These are phyloP conservation scores for Grammomys dolichurus DNA, from an alignment of 2,113 vertebrate genomes.

Conservation along the genomic window DNA sequence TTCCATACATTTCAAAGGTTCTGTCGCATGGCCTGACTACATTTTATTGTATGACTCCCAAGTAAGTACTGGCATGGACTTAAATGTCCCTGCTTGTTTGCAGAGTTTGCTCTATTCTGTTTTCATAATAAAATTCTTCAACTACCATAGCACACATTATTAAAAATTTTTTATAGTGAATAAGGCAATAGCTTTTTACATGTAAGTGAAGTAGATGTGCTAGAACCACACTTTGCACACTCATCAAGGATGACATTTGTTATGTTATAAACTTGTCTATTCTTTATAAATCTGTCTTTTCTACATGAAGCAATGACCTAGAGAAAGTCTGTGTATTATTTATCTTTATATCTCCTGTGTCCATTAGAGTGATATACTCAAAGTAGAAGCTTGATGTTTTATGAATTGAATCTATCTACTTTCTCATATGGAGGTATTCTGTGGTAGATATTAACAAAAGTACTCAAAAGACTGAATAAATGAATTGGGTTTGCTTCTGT, in stretches of 20 bases:
- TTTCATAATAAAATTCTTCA: not conserved
- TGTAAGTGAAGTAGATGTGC: not conserved
- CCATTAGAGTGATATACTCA: not conserved
- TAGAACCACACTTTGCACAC: not conserved
- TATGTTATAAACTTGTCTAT: not conserved
- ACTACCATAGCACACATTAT: not conserved
- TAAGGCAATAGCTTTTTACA: constrained; percentile 22
- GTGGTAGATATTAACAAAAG: not conserved
- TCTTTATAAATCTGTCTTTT: not conserved
- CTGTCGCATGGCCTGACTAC: not conserved
- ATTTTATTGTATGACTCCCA: not conserved
- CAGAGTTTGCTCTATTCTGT: not conserved
- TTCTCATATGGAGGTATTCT: not conserved
- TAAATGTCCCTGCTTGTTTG: not conserved
- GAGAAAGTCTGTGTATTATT: not conserved
- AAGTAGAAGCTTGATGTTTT: constrained; percentile 6
- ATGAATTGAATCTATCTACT: not conserved
- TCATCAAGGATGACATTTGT: not conserved
- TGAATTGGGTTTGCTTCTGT: not conserved
- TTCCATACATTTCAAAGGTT: not conserved
- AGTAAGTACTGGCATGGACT: not conserved
- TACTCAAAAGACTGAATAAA: not conserved
- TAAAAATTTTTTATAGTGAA: constrained; percentile 13
- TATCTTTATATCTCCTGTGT: not conserved
- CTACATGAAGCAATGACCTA: not conserved